These are phyloP conservation scores for Leptura quadrifasciata DNA, from an alignment of 2,888 invertebrate species.

Conservation along the genomic window DNA sequence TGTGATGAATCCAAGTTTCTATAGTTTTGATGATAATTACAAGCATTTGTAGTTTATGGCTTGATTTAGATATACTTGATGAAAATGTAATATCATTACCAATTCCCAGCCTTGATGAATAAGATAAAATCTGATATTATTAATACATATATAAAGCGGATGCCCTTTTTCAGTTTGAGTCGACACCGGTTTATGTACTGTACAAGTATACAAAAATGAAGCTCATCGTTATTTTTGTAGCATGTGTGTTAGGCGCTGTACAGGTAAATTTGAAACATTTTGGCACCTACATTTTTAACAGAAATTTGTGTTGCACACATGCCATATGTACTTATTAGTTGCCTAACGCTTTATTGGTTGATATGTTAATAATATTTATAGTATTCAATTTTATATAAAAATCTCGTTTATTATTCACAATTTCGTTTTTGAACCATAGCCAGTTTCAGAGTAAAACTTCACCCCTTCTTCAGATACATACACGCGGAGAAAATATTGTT, in stretches of 20 bases:
- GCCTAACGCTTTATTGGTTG: too few species aligned
- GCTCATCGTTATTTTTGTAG: neutral
- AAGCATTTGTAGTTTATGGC: neutral
- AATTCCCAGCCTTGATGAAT: neutral
- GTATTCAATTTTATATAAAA: too few species aligned
- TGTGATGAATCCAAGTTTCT: neutral
- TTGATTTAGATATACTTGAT: constrained; percentile 21
- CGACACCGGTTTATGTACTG: neutral
- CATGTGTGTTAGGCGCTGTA: constrained; percentile 31
- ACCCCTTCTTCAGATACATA: too few species aligned
- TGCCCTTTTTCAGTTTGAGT: neutral
- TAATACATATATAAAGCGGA: constrained; percentile 16
- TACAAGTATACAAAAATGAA: constrained; percentile 15
- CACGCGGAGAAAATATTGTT: too few species aligned
- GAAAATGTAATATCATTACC: constrained; percentile 5
- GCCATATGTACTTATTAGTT: too few species aligned
- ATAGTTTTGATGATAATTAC: constrained; percentile 18
- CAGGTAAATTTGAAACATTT: constrained; percentile 44
- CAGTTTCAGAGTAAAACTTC: too few species aligned
- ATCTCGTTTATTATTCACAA: too few species aligned
- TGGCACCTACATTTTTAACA: neutral
- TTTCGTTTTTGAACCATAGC: too few species aligned
- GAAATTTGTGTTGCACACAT: neutral
- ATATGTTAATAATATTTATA: too few species aligned
- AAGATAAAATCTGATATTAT: constrained; percentile 6